Evolutionary conservation across 2,888 invertebrate genomes (phyloP), one percentile per base, ranked within the genome.

Genomic region (Cistogaster globosa): DNA sequence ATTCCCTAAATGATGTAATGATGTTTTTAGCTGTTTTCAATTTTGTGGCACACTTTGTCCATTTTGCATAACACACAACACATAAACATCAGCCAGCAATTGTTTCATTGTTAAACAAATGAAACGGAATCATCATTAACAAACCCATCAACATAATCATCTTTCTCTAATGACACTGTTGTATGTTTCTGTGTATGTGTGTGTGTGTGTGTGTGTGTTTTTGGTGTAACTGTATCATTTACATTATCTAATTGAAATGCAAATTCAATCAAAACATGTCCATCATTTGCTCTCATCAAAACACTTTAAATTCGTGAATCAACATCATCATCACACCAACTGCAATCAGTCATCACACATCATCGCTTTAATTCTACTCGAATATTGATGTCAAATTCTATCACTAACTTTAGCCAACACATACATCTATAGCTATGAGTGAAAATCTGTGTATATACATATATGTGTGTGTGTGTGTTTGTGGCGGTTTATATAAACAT

Each of bases 201-300:
- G 53, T 3, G 5, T 22, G 12, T 53, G 22, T 57, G 42, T 45
- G 26, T 42, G 12, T 51, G 18, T 63, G 12, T 53, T 45, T 32
- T 42, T 67, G 45, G 20, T 63, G 12, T 53, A 60, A 42, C 51
- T 67, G 45, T 80, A 63, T 83, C 82, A 83, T 83, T 83, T 83
- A 77, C 76, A 77, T 65, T 53, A 72, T 63, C 83, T 83, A 83
- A 86, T 86, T 83, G 79, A 84, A 82, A 86, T 86, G 86, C 86
- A 86, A 86, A 86, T 86, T 86, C 84, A 86, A 84, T 86, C 78
- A 84, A 86, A 86, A 76, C 84, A 79, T 84, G 82, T 79, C 76
- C 82, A 71, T 82, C 74, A 77, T 85, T 69, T 53, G 51, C 77
- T 74, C 72, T 55, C 83, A 60, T 65, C 60, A 60, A 67, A 72